These are phyloP conservation scores for Ceratina japonica DNA, from an alignment of 1,140 invertebrate genomes.

Conservation along the genomic window DNA sequence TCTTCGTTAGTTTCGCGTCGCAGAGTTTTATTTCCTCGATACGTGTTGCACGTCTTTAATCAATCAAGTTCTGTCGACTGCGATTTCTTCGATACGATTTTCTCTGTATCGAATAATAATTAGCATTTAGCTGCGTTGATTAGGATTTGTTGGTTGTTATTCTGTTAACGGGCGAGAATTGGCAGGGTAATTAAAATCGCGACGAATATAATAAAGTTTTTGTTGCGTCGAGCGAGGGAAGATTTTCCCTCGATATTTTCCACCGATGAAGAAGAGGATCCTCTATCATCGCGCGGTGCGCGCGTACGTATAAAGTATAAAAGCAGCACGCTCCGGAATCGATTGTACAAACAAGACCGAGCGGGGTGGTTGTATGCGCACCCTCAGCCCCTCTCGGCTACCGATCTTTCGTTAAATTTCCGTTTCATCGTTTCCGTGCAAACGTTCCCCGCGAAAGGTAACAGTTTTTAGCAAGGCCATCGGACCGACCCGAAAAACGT, in stretches of 20 bases:
- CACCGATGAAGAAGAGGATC: conserved; percentile 38
- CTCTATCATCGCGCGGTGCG: conserved; percentile 6
- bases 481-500: conserved; percentile 44
- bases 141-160: too few relatives aligned
- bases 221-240: conserved; percentile 28
- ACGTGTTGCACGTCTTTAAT: conserved; percentile 2
- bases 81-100: neutral
- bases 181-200: conserved; percentile 7
- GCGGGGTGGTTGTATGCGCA: neutral
- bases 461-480: conserved; percentile 59
- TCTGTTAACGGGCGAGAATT: neutral
- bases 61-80: too few relatives aligned
- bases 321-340: conserved; percentile 65
- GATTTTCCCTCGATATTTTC: conserved; percentile 51
- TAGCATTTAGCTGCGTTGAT: too few relatives aligned
- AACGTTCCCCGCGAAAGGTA: conserved; percentile 53
- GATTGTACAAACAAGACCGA: conserved; percentile 68
- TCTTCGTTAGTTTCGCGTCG: conserved; percentile 17
- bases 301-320: conserved; percentile 66
- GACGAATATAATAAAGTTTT: conserved; percentile 5
- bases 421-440: conserved; percentile 61
- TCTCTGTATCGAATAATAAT: too few relatives aligned
- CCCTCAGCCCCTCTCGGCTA: conserved; percentile 30
- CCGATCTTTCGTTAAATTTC: conserved; percentile 63
- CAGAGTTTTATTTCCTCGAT: conserved; percentile 4